phyloP scores from a whole-genome alignment of 2,113 vertebrate genomes.

The Phoenicopterus ruber region DNA sequence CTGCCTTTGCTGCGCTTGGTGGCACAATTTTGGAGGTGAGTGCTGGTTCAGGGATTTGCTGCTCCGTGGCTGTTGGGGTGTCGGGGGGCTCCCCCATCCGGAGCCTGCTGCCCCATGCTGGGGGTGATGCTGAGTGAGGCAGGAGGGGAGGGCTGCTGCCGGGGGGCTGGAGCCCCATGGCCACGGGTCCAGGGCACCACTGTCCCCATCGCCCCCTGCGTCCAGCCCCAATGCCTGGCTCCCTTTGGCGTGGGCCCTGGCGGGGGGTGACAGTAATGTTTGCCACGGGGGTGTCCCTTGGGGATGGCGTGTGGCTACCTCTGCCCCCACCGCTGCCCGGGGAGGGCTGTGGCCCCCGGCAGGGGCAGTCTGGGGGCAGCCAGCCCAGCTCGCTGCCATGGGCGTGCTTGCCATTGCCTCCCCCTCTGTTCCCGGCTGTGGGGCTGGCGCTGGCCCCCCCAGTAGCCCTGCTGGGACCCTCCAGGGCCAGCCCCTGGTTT shows the following conservation, averaged over 20 bases:
- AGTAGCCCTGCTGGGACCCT: background rate
- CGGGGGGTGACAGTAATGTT: no score
- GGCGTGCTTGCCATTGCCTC: background rate
- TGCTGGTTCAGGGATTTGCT: slow-evolving; percentile 56
- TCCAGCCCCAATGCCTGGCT: background rate
- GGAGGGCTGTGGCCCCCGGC: background rate
- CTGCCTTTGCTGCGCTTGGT: background rate
- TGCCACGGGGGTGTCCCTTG: background rate
- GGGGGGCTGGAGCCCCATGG: background rate
- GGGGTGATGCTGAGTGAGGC: background rate
- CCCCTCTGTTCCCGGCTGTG: background rate
- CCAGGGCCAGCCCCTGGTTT: background rate
- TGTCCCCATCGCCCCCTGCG: accelerated
- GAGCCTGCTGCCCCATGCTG: accelerated
- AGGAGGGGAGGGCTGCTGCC: background rate
- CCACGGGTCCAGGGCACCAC: accelerated
- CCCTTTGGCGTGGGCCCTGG: background rate
- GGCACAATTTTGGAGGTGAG: slow-evolving; percentile 66
- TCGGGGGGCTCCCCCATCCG: background rate
- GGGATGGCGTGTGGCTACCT: background rate
- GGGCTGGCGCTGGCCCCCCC: background rate
- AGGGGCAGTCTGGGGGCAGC: background rate
- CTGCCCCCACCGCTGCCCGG: background rate
- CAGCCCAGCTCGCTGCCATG: background rate
- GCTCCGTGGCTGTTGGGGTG: background rate